Evolutionary conservation across 2,888 invertebrate genomes (phyloP).

Genomic region (Oxyteleia sp.): DNA sequence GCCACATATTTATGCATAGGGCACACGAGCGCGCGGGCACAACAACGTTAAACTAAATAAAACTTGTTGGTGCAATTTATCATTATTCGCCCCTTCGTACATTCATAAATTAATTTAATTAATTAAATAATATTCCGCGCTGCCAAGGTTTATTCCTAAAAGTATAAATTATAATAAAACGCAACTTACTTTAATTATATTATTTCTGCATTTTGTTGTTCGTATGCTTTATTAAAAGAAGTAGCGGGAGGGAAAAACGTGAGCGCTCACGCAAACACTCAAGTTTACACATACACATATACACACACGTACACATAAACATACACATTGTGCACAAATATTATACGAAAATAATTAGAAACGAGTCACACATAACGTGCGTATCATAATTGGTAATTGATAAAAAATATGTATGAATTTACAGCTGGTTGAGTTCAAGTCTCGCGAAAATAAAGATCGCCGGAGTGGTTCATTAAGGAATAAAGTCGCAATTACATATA

Average conservation of each 20-base stretch:
- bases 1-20: slow-evolving; percentile 44
- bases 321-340: background rate
- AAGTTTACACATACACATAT: background rate
- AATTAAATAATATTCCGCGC: slow-evolving; percentile 61
- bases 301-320: background rate
- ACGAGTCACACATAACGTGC: slow-evolving; percentile 12
- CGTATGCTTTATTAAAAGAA: slow-evolving; percentile 59
- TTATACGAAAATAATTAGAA: slow-evolving; percentile 51
- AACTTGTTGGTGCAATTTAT: slow-evolving; percentile 68
- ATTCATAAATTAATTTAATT: slow-evolving; percentile 71
- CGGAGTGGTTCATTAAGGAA: slow-evolving; percentile 56
- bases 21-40: slow-evolving; percentile 24
- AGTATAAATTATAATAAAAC: slow-evolving; percentile 71
- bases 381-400: slow-evolving; percentile 52
- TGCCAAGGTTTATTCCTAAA: slow-evolving; percentile 50
- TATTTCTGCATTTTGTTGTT: slow-evolving; percentile 56
- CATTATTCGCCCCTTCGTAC: slow-evolving; percentile 61
- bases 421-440: slow-evolving; percentile 25
- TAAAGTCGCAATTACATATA: slow-evolving; percentile 61
- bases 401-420: slow-evolving; percentile 39
- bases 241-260: slow-evolving; percentile 19
- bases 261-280: slow-evolving; percentile 1
- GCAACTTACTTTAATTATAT: slow-evolving; percentile 68
- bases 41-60: slow-evolving; percentile 63
- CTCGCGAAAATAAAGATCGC: slow-evolving; percentile 26